A percentile compares a stretch with the other conserved stretches of the same genome.
phyloP scores from a whole-genome alignment of 2,797 vertebrate species.

The Anabas testudineus region DNA sequence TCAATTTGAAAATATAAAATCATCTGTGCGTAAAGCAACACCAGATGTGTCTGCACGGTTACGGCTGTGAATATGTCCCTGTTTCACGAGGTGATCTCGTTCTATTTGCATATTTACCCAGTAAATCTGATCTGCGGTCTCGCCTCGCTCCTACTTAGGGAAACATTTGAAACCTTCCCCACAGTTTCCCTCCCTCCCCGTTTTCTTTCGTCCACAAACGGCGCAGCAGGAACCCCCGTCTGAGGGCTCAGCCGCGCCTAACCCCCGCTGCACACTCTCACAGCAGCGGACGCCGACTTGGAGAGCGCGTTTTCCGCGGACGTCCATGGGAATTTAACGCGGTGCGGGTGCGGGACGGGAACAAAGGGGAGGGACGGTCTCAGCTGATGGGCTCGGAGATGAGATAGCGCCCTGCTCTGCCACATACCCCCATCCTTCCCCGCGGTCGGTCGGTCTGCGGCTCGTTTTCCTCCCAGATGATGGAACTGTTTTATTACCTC shows the following conservation, averaged over 20 bases:
- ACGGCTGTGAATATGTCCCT: conserved; percentile 27
- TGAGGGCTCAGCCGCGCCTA: conserved; percentile 68
- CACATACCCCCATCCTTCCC: conserved; percentile 68
- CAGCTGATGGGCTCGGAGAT: conserved; percentile 73
- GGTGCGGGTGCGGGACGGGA: conserved; percentile 40
- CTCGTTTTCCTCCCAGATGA: conserved; percentile 65
- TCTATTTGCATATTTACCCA: conserved; percentile 49
- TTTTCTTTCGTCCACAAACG: conserved; percentile 62
- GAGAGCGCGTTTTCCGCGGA: conserved; percentile 48
- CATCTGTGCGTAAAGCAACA: conserved; percentile 35
- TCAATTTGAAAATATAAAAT: conserved; percentile 31
- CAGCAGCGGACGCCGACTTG: conserved; percentile 59
- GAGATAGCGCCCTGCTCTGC: conserved; percentile 65
- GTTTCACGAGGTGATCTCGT: conserved; percentile 4
- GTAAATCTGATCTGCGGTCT: conserved; percentile 56
- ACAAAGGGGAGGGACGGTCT: conserved; percentile 72
- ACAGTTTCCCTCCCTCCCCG: conserved; percentile 46
- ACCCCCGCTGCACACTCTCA: conserved; percentile 48
- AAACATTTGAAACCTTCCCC: conserved; percentile 68
- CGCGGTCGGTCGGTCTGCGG: conserved; percentile 18
- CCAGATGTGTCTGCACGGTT: conserved; percentile 50
- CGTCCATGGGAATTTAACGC: conserved; percentile 43
- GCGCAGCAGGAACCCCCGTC: conserved; percentile 74
- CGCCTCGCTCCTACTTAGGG: conserved; percentile 45
- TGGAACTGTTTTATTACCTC: conserved; percentile 72